Evolutionary conservation across 2,113 vertebrate species (phyloP), one percentile per base, ranked within the genome.

Genomic region (Pteruthius melanotis): DNA sequence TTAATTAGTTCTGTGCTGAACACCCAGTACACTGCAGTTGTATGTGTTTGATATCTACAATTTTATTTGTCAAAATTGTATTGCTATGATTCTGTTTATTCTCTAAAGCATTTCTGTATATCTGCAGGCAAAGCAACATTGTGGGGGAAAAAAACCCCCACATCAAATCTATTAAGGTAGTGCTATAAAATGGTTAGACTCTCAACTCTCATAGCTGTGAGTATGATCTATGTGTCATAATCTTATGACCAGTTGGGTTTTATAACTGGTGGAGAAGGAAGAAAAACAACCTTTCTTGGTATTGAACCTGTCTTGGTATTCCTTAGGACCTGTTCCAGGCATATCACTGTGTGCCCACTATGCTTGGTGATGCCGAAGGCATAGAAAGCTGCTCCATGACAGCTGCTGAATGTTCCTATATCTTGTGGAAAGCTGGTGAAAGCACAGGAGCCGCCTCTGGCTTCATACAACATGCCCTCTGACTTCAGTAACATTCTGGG

Each of bases 31-130:
- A 31, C 30, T 74, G 45, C 39, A 59, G 27, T 80, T 77, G 20
- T 42, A 16, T 64, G 10, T 44, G 26, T 66, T 90, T 68, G 54
- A 56, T 86, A 88, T 75, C 64, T 88, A 52, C 20, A 11, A 33
- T 49, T 88, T 76, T 85, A 76, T 94, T 96, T 91, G 71, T 95
- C 63, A 68, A 61, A 93, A 60, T 54, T 8, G 10, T 80, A 77
- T 78, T 80, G 44, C 39, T 83, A 2, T 28, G 24, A 70, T 65
- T 95, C 33, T 24, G 44, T 83, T 81, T 89, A 53, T 91, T 89
- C 35, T 56, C 39, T 61, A 72, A 72, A 57, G 21, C 19, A 35
- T 53, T 82, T 26, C 39, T 91, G 37, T 77, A 2, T 85, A 59
- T 72, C 27, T 91, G 50, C 54, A 90, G 56, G 27, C 3, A 2